Base-by-base conservation (phyloP, 2,888 invertebrate genomes). In the Ecliptopera silaceata region DNA sequence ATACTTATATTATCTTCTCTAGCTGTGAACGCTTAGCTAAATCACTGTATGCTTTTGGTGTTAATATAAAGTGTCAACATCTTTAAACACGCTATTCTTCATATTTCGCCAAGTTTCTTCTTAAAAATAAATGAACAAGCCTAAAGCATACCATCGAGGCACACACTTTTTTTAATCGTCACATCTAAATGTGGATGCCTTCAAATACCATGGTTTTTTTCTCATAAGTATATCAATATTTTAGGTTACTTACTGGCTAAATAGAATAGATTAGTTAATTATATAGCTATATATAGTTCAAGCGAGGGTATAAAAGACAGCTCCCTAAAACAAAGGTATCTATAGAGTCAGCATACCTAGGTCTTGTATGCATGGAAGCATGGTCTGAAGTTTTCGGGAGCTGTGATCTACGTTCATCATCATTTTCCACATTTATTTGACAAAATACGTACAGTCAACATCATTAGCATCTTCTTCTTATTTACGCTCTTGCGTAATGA, bases 21-120 rank as follows among this genome's bases (percentile, higher is more conserved):
- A 31, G 39, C 13, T 53, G 32, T 42, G 45, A 50, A 50, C 39
- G 61, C 61, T 57, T 61, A 47, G 46, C 49, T 38, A 54, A 42
- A 17, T 49, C 46, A 46, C 59, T 65, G 48, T 68, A 53, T 53
- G 76, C 77, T 76, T 76, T 77, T 66, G 69, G 62, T 75, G 75
- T 74, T 68, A 6, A 50, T 32, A 52, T 57, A 64, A 60, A 32
- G 15, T 12, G 13, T 20, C 22, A 20, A 18, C 17, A 29, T 51
- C 15, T 15, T 13, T 15, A 3, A 34, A 36, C 36, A 15, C 15
- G 15, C 26, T 26, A 26, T 6, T 26, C 26, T 6, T 26, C 26
- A 26, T 26, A 3, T 20, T 20, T 26, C 6, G 6, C 26, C 4
- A 26, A 26, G 26, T 26, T 8, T 26, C 10, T 8, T 8, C 2